Evolutionary conservation across 2,888 invertebrate genomes (phyloP), one percentile per base, ranked within the genome.

Genomic region (Troglohyphantes excavatus): DNA sequence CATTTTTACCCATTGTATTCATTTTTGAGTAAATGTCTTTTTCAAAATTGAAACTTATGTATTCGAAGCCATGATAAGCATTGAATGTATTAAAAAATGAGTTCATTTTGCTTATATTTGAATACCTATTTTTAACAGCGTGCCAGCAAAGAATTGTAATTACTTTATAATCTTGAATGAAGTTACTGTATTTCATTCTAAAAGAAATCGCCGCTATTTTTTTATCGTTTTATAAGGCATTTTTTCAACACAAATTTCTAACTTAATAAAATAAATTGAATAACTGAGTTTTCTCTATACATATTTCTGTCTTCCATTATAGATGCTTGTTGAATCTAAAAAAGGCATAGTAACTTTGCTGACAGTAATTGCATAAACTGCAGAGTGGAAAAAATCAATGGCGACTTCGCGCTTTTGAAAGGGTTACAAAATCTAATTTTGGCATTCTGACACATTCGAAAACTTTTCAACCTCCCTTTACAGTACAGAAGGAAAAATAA

Each of bases 401-500:
- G 76, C 59, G 59, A 76, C 23, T 39, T 63, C 61, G 21, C 26
- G 21, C 29, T 63, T 61, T 76, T 27, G 21, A 23, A 61, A 63
- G 33, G 33, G 59, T 53, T 59, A 23, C 59, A 75, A 75, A 75
- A 75, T 75, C 75, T 75, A 59, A 76, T 61, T 63, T 63, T 63
- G 59, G 27, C 59, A 63, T 61, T 61, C 23, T 76, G 61, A 76
- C 61, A 63, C 61, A 61, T 7, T 21, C 19, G 13, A 39, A 29
- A 63, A 76, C 75, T 33, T 39, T 29, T 63, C 33, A 21, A 26
- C 29, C 53, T 27, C 17, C 19, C 13, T 63, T 21, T 29, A 33
- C 19, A 29, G 19, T n/a, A n/a, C n/a, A n/a, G n/a, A n/a, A n/a
- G n/a, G 11, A 53, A 59, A 27, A n/a, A 59, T 2, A 46, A 1